Evolutionary conservation across 1,140 invertebrate species (phyloP).

Genomic region (Cyrtorhinus lividipennis): DNA sequence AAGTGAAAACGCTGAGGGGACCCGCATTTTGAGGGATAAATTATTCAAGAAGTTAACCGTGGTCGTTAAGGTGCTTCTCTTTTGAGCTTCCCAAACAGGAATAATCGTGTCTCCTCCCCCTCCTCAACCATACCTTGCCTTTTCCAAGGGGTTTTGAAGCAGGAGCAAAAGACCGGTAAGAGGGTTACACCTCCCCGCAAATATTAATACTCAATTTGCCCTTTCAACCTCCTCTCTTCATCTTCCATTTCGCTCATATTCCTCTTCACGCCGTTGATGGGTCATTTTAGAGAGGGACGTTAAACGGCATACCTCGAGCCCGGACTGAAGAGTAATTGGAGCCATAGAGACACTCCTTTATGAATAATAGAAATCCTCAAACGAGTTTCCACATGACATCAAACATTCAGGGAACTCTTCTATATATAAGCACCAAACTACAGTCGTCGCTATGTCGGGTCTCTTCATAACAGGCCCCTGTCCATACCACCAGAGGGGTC

Average conservation of each 20-base stretch:
- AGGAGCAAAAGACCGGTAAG: not conserved
- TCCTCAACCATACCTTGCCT: not conserved
- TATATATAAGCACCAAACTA: no score
- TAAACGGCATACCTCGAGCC: not conserved
- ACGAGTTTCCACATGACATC: no score
- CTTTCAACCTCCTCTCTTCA: not conserved
- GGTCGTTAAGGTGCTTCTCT: not conserved
- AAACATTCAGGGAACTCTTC: no score
- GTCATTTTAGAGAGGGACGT: not conserved
- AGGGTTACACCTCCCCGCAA: not conserved
- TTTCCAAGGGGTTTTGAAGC: not conserved
- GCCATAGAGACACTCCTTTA: not conserved
- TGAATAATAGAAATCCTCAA: not conserved
- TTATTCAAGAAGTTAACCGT: not conserved
- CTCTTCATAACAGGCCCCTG: no score
- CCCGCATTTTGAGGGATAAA: not conserved
- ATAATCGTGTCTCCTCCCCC: not conserved
- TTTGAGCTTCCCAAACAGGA: not conserved
- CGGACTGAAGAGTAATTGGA: not conserved
- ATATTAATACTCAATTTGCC: constrained; percentile 1
- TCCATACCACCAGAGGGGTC: no score
- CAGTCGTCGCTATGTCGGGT: no score
- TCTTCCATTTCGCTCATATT: not conserved
- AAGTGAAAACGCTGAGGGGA: not conserved
- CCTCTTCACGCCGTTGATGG: not conserved